These are phyloP conservation scores for Schizotus pectinicornis DNA, from an alignment of 2,888 invertebrate genomes.

Conservation along the genomic window DNA sequence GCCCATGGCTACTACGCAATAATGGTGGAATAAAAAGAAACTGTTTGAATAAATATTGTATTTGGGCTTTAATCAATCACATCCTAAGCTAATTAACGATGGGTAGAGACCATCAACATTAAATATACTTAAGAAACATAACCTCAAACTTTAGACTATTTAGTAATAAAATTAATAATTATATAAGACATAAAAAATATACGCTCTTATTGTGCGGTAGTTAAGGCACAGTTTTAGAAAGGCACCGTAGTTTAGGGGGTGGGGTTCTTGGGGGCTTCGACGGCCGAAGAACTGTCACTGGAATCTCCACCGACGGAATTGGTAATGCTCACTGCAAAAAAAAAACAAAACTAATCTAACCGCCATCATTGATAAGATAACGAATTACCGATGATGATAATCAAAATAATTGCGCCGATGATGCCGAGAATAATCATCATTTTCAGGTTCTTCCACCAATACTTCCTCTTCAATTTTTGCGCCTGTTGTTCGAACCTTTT, in stretches of 20 bases:
- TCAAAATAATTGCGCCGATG: slow-evolving; percentile 81
- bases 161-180: no score
- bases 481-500: slow-evolving; percentile 98
- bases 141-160: no score
- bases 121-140: no score
- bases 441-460: slow-evolving; percentile 98
- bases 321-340: slow-evolving; percentile 22
- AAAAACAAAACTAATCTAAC: background rate
- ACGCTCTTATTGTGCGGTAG: no score
- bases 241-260: slow-evolving; percentile 5
- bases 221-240: no score
- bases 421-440: slow-evolving; percentile 93
- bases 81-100: background rate
- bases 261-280: background rate
- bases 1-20: background rate
- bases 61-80: background rate
- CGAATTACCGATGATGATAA: slow-evolving; percentile 83
- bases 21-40: background rate
- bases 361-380: background rate
- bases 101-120: no score
- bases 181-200: no score
- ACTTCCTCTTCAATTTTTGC: slow-evolving; percentile 95
- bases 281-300: background rate
- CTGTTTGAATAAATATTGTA: background rate
- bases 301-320: slow-evolving; percentile 12